Evolutionary conservation across 2,113 vertebrate genomes (phyloP).

Genomic region (Hoplias malabaricus): DNA sequence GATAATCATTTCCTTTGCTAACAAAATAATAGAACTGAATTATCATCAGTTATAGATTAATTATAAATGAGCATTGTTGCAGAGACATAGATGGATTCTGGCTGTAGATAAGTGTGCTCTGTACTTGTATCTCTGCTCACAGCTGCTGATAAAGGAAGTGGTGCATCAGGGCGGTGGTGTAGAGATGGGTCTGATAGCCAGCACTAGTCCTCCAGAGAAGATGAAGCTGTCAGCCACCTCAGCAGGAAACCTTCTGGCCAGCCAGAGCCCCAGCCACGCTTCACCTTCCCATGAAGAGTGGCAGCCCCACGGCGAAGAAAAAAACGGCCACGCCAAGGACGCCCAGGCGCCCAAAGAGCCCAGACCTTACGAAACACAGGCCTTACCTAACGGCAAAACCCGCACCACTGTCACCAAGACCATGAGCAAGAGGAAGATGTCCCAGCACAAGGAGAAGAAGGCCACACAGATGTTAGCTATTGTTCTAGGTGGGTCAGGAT

Average conservation of each 20-base stretch:
- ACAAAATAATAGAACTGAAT: too few species aligned
- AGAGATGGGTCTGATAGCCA: constrained; percentile 87
- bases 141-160: constrained; percentile 85
- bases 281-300: constrained; percentile 74
- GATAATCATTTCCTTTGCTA: too few species aligned
- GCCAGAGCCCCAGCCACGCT: constrained; percentile 76
- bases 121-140: neutral
- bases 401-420: constrained; percentile 85
- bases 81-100: neutral
- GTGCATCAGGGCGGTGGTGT: constrained; percentile 83
- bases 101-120: neutral
- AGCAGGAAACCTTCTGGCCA: constrained; percentile 70
- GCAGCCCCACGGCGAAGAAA: constrained; percentile 76
- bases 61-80: neutral
- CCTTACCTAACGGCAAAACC: constrained; percentile 92
- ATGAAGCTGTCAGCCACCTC: constrained; percentile 62
- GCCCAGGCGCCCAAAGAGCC: constrained; percentile 66
- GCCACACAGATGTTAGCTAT: constrained; percentile 98
- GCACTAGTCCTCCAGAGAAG: constrained; percentile 79
- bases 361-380: constrained; percentile 89
- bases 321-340: constrained; percentile 83
- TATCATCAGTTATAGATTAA: too few species aligned
- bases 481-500: constrained; percentile 82
- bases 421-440: constrained; percentile 91
- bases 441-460: constrained; percentile 97